A percentile compares a stretch with the other conserved stretches of the same genome.
Evolutionary conservation across 2,888 invertebrate genomes (phyloP).

Genomic region (Cancer borealis): DNA sequence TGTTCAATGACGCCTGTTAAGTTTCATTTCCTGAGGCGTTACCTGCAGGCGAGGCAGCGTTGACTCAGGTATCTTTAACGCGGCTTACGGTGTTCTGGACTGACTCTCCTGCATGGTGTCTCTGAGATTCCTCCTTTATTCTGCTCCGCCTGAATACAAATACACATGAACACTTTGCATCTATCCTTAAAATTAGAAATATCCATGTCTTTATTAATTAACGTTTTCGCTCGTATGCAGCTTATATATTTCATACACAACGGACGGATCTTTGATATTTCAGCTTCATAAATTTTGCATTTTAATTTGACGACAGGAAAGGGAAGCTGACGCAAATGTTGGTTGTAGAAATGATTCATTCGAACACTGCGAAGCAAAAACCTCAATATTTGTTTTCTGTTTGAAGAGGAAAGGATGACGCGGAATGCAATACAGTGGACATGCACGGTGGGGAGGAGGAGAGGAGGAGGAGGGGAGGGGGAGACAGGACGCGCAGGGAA

Average conservation of each 20-base stretch:
- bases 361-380: background rate
- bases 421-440: constrained; percentile 34
- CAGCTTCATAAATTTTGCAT: background rate
- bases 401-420: constrained; percentile 34
- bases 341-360: constrained; percentile 9
- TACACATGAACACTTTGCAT: background rate
- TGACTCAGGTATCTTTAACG: background rate
- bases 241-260: background rate
- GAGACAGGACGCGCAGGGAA: background rate
- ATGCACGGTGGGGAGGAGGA: background rate
- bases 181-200: background rate
- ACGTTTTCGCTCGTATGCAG: background rate
- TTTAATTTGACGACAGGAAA: background rate
- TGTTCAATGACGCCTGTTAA: constrained; percentile 8
- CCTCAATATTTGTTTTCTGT: constrained; percentile 28
- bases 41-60: background rate
- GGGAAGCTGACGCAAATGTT: background rate
- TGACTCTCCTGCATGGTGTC: background rate
- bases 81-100: background rate
- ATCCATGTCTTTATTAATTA: background rate
- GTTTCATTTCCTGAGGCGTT: background rate
- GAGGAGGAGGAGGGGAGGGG: constrained; percentile 1
- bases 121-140: background rate
- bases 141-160: background rate
- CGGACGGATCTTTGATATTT: background rate